These are phyloP conservation scores for Datnioides undecimradiatus DNA, from an alignment of 2,113 vertebrate genomes.

Conservation along the genomic window DNA sequence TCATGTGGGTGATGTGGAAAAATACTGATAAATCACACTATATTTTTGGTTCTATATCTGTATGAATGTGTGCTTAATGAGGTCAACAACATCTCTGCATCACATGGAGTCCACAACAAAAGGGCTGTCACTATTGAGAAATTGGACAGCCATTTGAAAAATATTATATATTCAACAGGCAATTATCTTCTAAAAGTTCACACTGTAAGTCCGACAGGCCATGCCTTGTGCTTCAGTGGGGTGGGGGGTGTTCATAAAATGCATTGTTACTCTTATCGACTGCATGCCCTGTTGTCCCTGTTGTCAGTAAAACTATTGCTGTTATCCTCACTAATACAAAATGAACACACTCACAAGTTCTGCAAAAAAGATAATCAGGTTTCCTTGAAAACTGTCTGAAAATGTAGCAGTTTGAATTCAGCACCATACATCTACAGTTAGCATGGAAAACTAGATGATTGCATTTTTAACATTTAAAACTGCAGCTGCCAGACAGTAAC, in stretches of 20 bases:
- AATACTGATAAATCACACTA: neutral
- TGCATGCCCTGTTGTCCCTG: neutral
- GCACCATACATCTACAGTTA: neutral
- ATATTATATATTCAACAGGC: neutral
- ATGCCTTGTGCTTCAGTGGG: neutral
- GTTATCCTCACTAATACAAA: neutral
- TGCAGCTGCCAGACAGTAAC: neutral
- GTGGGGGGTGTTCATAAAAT: neutral
- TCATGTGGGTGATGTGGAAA: conserved; percentile 3
- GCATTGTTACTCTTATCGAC: neutral
- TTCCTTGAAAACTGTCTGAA: neutral
- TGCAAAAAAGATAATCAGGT: neutral
- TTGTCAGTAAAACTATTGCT: neutral
- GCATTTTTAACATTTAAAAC: neutral
- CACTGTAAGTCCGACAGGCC: neutral
- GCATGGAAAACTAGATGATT: neutral
- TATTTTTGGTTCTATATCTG: neutral
- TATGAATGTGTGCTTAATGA: neutral
- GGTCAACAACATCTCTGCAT: neutral
- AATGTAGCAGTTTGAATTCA: neutral
- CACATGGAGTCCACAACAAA: neutral
- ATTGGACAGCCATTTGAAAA: neutral
- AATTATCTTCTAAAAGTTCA: neutral
- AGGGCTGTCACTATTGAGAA: neutral
- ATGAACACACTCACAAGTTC: neutral